Percentiles rank a stretch among this genome's conserved stretches.
phyloP scores from a whole-genome alignment of 2,113 vertebrate genomes.

The Chloropsis cyanopogon region DNA sequence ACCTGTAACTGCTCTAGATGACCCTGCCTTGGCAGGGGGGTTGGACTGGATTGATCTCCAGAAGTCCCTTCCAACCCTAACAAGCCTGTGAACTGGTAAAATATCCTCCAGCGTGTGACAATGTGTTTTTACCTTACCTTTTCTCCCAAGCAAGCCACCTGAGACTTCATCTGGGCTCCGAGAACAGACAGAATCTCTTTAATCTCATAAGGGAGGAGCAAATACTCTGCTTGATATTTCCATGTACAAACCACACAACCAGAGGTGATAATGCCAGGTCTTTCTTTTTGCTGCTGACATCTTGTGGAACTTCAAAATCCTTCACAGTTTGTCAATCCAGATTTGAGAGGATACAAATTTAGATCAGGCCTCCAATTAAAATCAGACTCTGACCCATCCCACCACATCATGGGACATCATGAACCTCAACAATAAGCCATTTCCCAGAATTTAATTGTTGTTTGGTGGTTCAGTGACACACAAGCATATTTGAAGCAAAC shows the following conservation, averaged over 20 bases:
- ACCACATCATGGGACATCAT: not conserved
- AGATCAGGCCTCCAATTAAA: not conserved
- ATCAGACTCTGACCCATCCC: not conserved
- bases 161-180: not conserved
- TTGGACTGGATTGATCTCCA: not conserved
- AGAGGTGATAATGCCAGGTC: not conserved
- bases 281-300: slow-evolving; percentile 40
- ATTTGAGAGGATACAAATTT: not conserved
- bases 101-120: not conserved
- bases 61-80: not conserved
- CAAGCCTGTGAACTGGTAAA: not conserved
- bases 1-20: not conserved
- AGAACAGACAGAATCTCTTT: not conserved
- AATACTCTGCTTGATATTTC: not conserved
- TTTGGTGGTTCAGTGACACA: slow-evolving; percentile 61
- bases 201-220: not conserved
- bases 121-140: not conserved
- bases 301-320: slow-evolving; percentile 4
- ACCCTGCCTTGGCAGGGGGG: not conserved
- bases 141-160: not conserved
- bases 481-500: slow-evolving; percentile 42
- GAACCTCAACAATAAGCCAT: slow-evolving; percentile 34
- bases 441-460: slow-evolving; percentile 56
- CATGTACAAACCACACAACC: not conserved
- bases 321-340: not conserved